Evolutionary conservation across 2,888 invertebrate genomes (phyloP), one percentile per base, ranked within the genome.

Genomic region (Xiphydria camelus): DNA sequence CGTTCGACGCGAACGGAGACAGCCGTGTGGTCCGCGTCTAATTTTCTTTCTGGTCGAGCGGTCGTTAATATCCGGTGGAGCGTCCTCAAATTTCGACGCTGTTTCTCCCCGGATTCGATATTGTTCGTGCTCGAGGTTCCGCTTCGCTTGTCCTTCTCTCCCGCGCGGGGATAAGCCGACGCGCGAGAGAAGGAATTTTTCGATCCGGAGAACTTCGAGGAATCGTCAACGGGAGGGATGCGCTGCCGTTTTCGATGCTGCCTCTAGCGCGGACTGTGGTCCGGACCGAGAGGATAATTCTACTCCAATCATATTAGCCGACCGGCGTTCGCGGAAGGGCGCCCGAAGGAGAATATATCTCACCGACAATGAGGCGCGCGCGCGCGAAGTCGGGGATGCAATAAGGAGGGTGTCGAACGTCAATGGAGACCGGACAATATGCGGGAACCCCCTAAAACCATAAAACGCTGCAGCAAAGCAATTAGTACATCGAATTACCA

Each of bases 401-500:
- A 5, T 23, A 33, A 19, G 19, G 17, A 38, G 7, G 17, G n/a
- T n/a, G 5, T 33, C 33, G 12, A 12, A 4, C 14, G 5, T 6
- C 38, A 15, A 10, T 18, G 38, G 25, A 38, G 25, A 23, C 23
- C 19, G 38, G 26, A 38, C 38, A 38, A 38, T 38, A 26, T n/a
- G n/a, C n/a, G n/a, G n/a, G n/a, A n/a, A n/a, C n/a, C n/a, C n/a
- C n/a, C 10, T 18, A 9, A 25, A 32, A 15, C 33, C 25, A 33
- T 33, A 33, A 41, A 33, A 15, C 17, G 33, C 5, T n/a, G 17
- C 19, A 17, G 22, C 22, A 41, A 41, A 41, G 22, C 22, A 20
- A 41, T 41, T 20, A 41, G 33, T 33, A 33, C 33, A 12, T 21
- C 12, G 33, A 15, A 22, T 22, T 21, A 22, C 33, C 12, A 14